Evolutionary conservation across 2,797 vertebrate genomes (phyloP).

Genomic region (Galago senegalensis): DNA sequence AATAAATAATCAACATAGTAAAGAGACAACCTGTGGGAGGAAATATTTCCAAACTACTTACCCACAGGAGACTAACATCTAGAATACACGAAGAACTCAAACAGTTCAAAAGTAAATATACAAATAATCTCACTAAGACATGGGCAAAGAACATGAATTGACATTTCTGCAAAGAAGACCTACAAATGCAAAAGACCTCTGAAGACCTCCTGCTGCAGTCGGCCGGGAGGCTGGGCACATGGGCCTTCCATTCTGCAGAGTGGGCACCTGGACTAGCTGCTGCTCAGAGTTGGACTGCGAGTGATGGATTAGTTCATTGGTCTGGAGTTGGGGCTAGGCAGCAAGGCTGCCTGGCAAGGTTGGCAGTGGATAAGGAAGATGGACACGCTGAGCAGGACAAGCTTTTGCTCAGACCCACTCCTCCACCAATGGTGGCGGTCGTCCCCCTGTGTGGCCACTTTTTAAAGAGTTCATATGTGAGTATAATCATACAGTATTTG

Average conservation of each 20-base stretch:
- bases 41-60: background rate
- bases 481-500: no score
- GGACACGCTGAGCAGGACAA: fast-evolving
- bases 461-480: no score
- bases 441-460: constrained; percentile 31
- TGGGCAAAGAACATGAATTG: background rate
- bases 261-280: background rate
- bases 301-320: background rate
- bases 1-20: background rate
- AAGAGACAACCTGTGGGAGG: background rate
- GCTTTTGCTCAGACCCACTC: background rate
- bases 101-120: background rate
- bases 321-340: background rate
- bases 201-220: constrained; percentile 41
- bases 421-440: fast-evolving
- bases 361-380: background rate
- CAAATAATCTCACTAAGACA: background rate
- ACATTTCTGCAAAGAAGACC: background rate
- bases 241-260: background rate
- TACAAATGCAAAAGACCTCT: background rate
- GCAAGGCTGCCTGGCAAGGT: no score
- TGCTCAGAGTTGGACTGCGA: background rate
- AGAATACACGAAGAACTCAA: background rate
- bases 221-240: background rate
- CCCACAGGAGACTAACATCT: background rate